Conservation (phyloP, 2,797 vertebrate species). For the Tinamus major region DNA sequence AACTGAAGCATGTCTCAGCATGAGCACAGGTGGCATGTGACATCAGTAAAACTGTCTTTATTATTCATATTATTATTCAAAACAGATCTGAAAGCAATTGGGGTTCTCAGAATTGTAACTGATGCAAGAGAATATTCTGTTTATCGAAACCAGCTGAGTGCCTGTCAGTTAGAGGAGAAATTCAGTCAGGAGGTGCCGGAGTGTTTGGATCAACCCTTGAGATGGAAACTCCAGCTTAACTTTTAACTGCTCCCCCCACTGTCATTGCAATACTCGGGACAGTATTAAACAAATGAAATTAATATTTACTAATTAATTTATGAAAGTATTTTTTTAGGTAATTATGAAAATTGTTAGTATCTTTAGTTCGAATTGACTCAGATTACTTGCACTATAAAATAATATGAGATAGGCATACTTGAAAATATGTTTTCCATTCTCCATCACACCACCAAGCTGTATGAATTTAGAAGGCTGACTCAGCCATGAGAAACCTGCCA, state of each 20-base stretch:
- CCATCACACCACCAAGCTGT: background rate
- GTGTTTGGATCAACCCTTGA: background rate
- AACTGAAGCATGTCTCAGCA: background rate
- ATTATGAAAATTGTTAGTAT: background rate
- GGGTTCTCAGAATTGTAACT: background rate
- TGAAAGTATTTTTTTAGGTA: background rate
- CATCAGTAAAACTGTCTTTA: background rate
- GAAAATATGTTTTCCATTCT: background rate
- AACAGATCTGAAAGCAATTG: slow-evolving; percentile 1
- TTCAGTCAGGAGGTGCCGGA: background rate
- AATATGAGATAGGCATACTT: accelerated
- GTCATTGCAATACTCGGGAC: background rate
- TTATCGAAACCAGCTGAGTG: background rate
- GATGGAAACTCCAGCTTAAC: background rate
- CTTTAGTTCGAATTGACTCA: background rate
- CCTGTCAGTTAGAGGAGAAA: background rate
- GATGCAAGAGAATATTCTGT: background rate
- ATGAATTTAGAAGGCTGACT: background rate
- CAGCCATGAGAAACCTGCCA: background rate
- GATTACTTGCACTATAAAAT: background rate
- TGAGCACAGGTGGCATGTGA: background rate
- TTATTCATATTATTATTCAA: background rate
- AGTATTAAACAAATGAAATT: background rate
- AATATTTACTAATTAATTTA: background rate
- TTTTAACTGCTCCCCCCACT: slow-evolving; percentile 1